Base-by-base conservation (phyloP, 35 echinoderm and acorn worm genomes). In the Heliocidaris erythrogramma region DNA sequence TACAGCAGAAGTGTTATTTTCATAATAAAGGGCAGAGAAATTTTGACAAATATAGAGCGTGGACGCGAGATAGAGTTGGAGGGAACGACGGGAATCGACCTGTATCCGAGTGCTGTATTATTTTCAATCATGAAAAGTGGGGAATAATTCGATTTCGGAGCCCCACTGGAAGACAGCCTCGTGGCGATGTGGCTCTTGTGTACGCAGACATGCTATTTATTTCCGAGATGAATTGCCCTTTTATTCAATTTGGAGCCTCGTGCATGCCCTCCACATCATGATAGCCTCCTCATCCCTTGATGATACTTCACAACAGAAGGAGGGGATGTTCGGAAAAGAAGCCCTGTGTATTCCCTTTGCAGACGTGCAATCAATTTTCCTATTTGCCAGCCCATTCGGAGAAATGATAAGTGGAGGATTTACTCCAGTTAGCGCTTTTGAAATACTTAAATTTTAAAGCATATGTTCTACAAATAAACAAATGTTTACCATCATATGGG, bases 161-260 rank as follows among this genome's bases (percentile, higher is more conserved):
- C 31, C 87, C 87, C 31, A 89, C 12, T 47, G 87, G 87, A 48
- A 16, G 87, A 48, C 31, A 13, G 31, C 31, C 47, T 48, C 31
- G 30, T 48, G 31, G 87, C 31, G 14, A 89, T 89, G 87, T 21
- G 47, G 13, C 31, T 47, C 47, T 47, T 89, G 87, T 48, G 32
- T 89, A 48, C 47, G 87, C 31, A 47, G 87, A 89, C 87, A 89
- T 48, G 87, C 87, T 48, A 89, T 89, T 89, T 89, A 89, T 89
- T 48, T 89, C 47, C 87, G 31, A 13, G 87, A 89, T 89, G 87
- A 48, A 89, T 89, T 89, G 87, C 87, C 87, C 47, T 48, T 48
- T 89, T 89, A 89, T 89, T 89, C 87, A 89, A 89, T 89, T 89
- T 89, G 87, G 87, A 35, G 87, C 87, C 47, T 48, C 87, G 87